Percentiles rank a stretch among this genome's conserved stretches.
Evolutionary conservation across 2,113 vertebrate species (phyloP).

Genomic region (Junco hyemalis): DNA sequence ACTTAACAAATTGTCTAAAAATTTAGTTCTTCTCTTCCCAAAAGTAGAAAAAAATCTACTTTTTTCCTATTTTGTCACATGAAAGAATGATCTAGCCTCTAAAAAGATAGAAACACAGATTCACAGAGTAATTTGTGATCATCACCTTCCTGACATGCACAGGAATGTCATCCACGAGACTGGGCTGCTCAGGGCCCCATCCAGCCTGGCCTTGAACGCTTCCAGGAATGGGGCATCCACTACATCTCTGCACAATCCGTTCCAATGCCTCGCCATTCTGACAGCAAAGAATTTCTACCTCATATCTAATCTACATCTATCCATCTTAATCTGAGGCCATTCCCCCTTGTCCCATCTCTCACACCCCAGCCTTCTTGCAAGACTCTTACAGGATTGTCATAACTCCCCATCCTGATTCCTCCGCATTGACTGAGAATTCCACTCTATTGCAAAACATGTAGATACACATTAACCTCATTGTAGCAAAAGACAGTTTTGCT

Average conservation of each 20-base stretch:
- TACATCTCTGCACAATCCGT: background rate
- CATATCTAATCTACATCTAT: background rate
- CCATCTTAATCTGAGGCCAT: background rate
- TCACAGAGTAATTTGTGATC: rapidly evolving
- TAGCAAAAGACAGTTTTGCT: background rate
- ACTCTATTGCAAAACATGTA: background rate
- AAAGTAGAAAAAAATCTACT: background rate
- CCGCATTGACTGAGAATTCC: background rate
- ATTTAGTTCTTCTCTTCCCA: background rate
- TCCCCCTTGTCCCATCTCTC: background rate
- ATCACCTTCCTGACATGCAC: background rate
- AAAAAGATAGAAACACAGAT: background rate
- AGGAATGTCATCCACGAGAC: background rate
- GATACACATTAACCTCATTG: background rate
- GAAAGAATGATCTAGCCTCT: background rate
- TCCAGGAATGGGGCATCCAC: background rate
- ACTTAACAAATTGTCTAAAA: background rate
- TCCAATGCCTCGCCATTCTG: background rate
- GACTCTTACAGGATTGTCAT: background rate
- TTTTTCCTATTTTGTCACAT: rapidly evolving
- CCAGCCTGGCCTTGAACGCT: no score
- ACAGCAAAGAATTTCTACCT: background rate
- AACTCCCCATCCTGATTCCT: background rate
- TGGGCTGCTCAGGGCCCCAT: background rate
- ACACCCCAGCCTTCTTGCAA: background rate